phyloP scores from a whole-genome alignment of 2,888 invertebrate species.

The Amblyteles armatorius region DNA sequence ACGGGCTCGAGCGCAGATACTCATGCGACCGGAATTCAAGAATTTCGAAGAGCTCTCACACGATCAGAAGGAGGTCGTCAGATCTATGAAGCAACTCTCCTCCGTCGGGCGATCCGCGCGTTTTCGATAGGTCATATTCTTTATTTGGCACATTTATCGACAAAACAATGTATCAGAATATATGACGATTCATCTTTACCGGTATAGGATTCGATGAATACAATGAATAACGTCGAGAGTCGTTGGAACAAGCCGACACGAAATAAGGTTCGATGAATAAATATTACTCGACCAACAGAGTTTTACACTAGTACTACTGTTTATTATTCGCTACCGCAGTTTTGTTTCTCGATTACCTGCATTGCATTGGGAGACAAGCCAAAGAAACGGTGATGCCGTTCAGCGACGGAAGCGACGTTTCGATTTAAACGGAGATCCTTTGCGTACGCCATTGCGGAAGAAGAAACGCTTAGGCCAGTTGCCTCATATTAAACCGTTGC shows the following conservation, averaged over 20 bases:
- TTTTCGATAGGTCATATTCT: constrained; percentile 27
- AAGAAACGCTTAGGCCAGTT: constrained; percentile 53
- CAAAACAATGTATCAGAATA: constrained; percentile 36
- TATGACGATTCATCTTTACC: constrained; percentile 19
- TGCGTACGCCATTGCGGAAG: not conserved
- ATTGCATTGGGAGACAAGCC: not conserved
- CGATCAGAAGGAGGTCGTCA: constrained; percentile 77
- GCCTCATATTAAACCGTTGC: constrained; percentile 13
- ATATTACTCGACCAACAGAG: not conserved
- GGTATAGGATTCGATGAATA: not conserved
- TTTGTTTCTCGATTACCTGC: not conserved
- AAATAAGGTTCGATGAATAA: constrained; percentile 8
- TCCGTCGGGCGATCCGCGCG: constrained; percentile 65
- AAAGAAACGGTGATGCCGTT: not conserved
- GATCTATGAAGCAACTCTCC: constrained; percentile 78
- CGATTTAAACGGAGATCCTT: not conserved
- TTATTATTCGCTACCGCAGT: constrained; percentile 2
- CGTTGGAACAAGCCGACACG: not conserved
- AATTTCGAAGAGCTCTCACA: constrained; percentile 78
- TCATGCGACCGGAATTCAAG: constrained; percentile 85
- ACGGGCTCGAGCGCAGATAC: constrained; percentile 85
- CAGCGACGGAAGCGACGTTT: not conserved
- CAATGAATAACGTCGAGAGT: not conserved
- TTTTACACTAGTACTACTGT: not conserved
- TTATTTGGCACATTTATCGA: constrained; percentile 75